A percentile compares a stretch with the other conserved stretches of the same genome.
Conservation (phyloP, 2,113 vertebrate genomes). For the Tetrao urogallus region DNA sequence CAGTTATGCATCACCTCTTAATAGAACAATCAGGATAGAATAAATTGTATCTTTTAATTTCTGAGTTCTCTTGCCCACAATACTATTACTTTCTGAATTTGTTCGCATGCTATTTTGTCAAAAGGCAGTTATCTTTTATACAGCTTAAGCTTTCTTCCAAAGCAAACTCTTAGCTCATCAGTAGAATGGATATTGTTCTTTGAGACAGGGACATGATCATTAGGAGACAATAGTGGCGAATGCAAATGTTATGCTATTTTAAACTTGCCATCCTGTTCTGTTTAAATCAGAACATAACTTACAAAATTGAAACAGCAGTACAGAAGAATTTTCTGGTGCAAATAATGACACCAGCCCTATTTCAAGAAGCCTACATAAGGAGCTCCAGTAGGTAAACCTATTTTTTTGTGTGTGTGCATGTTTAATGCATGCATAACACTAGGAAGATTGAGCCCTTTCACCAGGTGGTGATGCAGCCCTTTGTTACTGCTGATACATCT, state of each 20-base stretch:
- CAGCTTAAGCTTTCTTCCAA: neutral
- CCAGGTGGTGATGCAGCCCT: neutral
- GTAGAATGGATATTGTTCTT: neutral
- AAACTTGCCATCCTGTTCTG: neutral
- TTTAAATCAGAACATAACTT: neutral
- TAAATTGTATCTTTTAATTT: neutral
- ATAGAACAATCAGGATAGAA: neutral
- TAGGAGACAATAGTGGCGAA: neutral
- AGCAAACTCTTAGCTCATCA: neutral
- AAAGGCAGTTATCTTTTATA: neutral
- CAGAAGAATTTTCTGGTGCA: neutral
- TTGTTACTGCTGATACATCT: neutral
- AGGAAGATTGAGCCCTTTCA: neutral
- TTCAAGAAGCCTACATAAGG: accelerated
- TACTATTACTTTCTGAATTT: neutral
- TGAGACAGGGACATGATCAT: neutral
- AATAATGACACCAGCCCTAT: neutral
- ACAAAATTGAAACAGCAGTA: neutral
- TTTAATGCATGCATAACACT: accelerated
- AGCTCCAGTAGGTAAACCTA: neutral
- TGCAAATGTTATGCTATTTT: neutral
- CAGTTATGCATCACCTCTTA: neutral
- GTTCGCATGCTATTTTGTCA: neutral
- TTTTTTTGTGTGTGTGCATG: neutral
- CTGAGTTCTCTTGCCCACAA: neutral